phyloP scores from a whole-genome alignment of 2,797 vertebrate genomes.

The Anniella stebbinsi region DNA sequence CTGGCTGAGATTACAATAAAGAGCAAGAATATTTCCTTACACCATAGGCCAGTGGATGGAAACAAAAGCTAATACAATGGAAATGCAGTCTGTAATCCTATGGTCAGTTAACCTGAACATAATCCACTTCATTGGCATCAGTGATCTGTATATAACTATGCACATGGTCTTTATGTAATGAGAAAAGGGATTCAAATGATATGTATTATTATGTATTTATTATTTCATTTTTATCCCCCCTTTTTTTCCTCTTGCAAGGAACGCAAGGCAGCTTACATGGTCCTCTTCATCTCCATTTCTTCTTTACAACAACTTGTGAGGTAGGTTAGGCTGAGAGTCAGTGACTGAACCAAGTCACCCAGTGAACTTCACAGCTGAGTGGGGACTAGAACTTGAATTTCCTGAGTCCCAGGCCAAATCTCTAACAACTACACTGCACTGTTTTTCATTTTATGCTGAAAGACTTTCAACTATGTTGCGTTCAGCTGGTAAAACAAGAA shows the following conservation, averaged over 20 bases:
- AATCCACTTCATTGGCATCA: neutral
- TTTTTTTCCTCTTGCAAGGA: too few relatives aligned
- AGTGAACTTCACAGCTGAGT: too few relatives aligned
- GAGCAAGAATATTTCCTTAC: neutral
- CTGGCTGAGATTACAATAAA: neutral
- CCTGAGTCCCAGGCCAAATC: too few relatives aligned
- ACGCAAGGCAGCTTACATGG: too few relatives aligned
- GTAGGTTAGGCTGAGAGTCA: too few relatives aligned
- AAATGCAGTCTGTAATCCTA: neutral
- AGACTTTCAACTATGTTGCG: neutral
- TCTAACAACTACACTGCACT: too few relatives aligned
- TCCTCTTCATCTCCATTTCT: too few relatives aligned
- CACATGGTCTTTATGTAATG: neutral
- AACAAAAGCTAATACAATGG: constrained; percentile 10
- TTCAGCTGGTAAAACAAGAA: constrained; percentile 5
- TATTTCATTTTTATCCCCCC: too few relatives aligned
- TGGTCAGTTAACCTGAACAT: constrained; percentile 16
- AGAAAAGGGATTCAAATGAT: constrained; percentile 4
- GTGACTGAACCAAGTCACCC: too few relatives aligned
- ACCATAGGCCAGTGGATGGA: neutral
- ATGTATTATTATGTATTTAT: neutral
- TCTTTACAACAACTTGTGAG: too few relatives aligned
- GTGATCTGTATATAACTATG: neutral
- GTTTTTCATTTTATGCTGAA: neutral
- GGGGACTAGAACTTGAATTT: too few relatives aligned